Conservation (phyloP, 2,113 vertebrate genomes). For the Etheostoma cragini region DNA sequence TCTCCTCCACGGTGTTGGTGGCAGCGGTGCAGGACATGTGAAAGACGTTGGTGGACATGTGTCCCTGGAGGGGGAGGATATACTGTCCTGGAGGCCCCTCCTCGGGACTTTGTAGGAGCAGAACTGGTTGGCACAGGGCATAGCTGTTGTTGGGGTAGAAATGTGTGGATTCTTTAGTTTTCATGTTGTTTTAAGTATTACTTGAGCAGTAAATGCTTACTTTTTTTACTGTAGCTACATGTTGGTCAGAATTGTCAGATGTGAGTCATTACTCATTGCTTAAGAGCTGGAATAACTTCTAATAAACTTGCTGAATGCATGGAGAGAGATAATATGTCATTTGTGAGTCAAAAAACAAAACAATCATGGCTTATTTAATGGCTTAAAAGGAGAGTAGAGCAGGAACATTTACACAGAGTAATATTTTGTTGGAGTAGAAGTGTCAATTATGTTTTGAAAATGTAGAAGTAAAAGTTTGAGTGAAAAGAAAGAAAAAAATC, state of each 20-base stretch:
- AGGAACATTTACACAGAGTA: neutral
- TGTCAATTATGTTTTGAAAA: too few relatives aligned
- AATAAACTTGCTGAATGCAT: neutral
- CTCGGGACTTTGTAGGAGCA: neutral
- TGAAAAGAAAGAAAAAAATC: neutral
- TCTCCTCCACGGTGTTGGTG: neutral
- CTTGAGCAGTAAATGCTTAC: too few relatives aligned
- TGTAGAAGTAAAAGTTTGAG: neutral
- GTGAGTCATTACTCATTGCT: neutral
- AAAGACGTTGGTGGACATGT: neutral
- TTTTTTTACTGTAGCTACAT: neutral
- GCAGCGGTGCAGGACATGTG: neutral
- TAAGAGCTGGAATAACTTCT: neutral
- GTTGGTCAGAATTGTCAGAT: neutral
- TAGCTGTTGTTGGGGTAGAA: neutral
- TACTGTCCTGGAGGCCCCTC: neutral
- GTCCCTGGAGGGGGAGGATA: neutral
- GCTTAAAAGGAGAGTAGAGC: neutral
- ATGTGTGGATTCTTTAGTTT: neutral
- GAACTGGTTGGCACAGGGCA: neutral
- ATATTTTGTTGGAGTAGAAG: neutral
- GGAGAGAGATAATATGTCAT: neutral
- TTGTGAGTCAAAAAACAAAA: neutral
- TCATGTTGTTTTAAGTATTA: neutral
- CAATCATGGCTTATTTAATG: neutral